Percentiles rank a stretch among this genome's conserved stretches.
Conservation (phyloP, 2,888 invertebrate genomes). For the Heliconius hortense region DNA sequence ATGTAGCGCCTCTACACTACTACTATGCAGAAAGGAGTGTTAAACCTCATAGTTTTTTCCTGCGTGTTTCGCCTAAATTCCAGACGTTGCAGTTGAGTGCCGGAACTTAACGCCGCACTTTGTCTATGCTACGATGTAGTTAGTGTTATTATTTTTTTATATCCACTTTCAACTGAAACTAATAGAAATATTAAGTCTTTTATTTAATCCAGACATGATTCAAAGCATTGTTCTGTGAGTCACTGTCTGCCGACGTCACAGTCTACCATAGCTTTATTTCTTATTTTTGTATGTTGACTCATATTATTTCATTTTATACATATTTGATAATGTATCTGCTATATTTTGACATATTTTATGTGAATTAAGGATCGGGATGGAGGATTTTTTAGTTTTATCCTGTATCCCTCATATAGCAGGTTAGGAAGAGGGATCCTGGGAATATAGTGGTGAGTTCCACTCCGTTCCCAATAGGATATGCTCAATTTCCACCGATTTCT, state of each 20-base stretch:
- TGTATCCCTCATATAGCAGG: too few relatives aligned
- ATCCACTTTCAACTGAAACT: not conserved
- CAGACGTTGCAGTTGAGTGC: not conserved
- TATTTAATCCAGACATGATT: slow-evolving; percentile 47
- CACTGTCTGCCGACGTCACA: slow-evolving; percentile 40
- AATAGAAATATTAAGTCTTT: slow-evolving; percentile 29
- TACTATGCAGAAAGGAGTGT: too few relatives aligned
- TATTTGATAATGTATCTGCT: not conserved
- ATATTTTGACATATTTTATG: too few relatives aligned
- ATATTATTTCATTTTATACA: not conserved
- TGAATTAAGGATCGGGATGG: too few relatives aligned
- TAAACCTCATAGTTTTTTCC: too few relatives aligned
- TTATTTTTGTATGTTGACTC: slow-evolving; percentile 34
- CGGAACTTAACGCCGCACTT: not conserved
- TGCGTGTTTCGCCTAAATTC: not conserved
- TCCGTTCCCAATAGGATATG: too few relatives aligned
- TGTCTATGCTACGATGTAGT: not conserved
- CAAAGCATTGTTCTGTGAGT: slow-evolving; percentile 46
- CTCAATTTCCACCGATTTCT: too few relatives aligned
- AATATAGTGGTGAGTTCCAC: too few relatives aligned
- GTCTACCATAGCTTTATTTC: slow-evolving; percentile 35
- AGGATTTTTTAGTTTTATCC: too few relatives aligned
- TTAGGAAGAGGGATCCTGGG: too few relatives aligned
- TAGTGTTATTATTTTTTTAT: not conserved
- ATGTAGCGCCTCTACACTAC: too few relatives aligned